Base-by-base conservation (phyloP, 2,113 vertebrate species). In the Agapornis roseicollis region DNA sequence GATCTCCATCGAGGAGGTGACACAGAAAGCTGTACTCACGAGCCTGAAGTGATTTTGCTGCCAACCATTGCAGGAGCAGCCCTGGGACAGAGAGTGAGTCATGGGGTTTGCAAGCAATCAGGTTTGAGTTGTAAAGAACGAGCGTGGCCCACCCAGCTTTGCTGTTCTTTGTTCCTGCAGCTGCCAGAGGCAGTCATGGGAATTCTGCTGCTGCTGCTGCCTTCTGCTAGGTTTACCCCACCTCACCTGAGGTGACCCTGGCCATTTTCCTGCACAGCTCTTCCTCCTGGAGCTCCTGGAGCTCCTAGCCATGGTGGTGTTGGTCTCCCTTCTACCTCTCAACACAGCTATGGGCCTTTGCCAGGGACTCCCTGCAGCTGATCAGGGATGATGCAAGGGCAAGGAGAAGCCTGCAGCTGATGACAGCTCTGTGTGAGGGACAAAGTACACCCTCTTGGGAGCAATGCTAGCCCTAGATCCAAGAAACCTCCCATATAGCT, bases 61-160 rank as follows among this genome's bases (percentile, higher is more conserved):
- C 83, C 82, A 88, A 47, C 64, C 8, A 2, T 35, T 82, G 64
- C 76, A 88, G 93, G 77, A 94, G 66, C 23, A n/a, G 61, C 78
- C 91, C 85, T 74, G 77, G 83, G 80, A 86, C 61, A 78, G 39
- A 2, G 2, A 61, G 73, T 93, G 95, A 96, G 88, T 96, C 93
- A 93, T 6, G 28, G 41, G 19, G 47, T 71, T 96, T 90, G 64
- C 80, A 64, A 84, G 55, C 29, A 64, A n/a, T 55, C 56, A 78
- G 42, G 84, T 88, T 86, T 49, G 41, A 94, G 61, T 4, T 64
- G 69, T 64, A 77, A 94, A 55, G 81, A 70, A 68, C 46, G 37
- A 88, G 56, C 25, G 41, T n/a, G 82, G 68, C 81, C 95, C 77
- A 80, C 55, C 72, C 85, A 91, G 76, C 13, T 33, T 85, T 58